Evolutionary conservation across 2,113 vertebrate species (phyloP).

Genomic region (Alligator sinensis): DNA sequence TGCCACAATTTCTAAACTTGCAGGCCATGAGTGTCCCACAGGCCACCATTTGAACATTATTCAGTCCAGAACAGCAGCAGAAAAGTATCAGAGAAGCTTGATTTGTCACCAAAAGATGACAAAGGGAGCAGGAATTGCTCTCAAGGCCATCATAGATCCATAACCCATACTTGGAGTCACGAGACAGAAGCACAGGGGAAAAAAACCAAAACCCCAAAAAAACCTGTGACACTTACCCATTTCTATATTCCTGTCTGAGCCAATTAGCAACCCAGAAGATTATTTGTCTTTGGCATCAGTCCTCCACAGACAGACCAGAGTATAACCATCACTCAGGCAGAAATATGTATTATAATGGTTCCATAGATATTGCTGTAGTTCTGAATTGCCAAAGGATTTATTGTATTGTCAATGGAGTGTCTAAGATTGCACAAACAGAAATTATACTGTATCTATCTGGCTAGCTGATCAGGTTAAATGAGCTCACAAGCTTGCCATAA

Average conservation of each 20-base stretch:
- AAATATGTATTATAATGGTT: not conserved
- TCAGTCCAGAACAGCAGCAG: not conserved
- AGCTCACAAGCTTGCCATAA: not conserved
- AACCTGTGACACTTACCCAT: not conserved
- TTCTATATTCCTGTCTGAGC: not conserved
- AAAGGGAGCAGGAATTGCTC: not conserved
- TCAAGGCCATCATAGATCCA: not conserved
- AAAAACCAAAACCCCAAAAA: not conserved
- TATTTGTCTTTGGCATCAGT: not conserved
- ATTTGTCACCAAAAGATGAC: not conserved
- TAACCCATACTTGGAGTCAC: not conserved
- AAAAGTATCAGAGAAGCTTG: not conserved
- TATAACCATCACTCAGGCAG: not conserved
- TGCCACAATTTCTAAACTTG: too few relatives aligned
- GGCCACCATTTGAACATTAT: too few relatives aligned
- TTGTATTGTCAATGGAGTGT: rapidly evolving
- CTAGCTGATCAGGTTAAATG: not conserved
- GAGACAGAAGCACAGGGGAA: not conserved
- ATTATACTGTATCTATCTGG: rapidly evolving
- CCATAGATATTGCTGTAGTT: not conserved
- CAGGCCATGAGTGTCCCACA: too few relatives aligned
- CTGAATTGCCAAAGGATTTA: not conserved
- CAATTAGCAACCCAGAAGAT: not conserved
- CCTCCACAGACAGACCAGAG: not conserved
- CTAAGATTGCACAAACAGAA: not conserved